Base-by-base conservation (phyloP, 1,140 invertebrate genomes). In the Diprion similis region DNA sequence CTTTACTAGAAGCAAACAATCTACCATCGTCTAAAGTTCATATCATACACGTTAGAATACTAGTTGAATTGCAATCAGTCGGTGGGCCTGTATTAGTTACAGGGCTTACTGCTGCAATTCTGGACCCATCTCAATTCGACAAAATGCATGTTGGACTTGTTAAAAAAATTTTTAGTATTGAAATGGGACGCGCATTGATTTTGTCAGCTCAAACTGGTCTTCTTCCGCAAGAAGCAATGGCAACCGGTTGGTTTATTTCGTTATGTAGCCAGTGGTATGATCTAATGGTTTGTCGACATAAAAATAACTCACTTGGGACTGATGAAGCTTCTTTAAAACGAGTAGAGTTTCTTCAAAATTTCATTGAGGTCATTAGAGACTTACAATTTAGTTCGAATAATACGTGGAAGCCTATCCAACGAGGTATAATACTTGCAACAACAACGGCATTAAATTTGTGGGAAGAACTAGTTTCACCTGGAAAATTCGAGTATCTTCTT, bases 141-240 rank as follows among this genome's bases (percentile, higher is more conserved):
- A 73, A 73, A 47, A 73, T 73, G 72, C 67, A 68, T 9, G 72
- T 73, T 10, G 51, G 66, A n/a, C 45, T 68, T n/a, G 72, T 66
- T 18, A 17, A 46, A 8, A 48, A 68, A 68, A 24, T 73, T 24
- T 68, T 73, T 19, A 68, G 66, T 1, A 18, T 7, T 15, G 46
- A 66, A 73, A 48, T 59, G 9, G 66, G 66, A 48, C 45, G 15
- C 19, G 68, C 46, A 11, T 2, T 51, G 37, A 68, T 18, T 13
- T 68, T 73, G 37, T 72, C 24, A 18, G 47, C 71, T 1, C 37
- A 65, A 10, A 66, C 17, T 8, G 17, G 64, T 15, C 6, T 59
- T 10, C 17, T 73, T 9, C 9, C 15, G 8, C 24, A 1, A 17
- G 19, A 45, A n/a, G 65, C 47, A 46, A 46, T 67, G 68, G 46